Evolutionary conservation across 2,888 invertebrate species (phyloP).

Genomic region (Chrysolina haemoptera): DNA sequence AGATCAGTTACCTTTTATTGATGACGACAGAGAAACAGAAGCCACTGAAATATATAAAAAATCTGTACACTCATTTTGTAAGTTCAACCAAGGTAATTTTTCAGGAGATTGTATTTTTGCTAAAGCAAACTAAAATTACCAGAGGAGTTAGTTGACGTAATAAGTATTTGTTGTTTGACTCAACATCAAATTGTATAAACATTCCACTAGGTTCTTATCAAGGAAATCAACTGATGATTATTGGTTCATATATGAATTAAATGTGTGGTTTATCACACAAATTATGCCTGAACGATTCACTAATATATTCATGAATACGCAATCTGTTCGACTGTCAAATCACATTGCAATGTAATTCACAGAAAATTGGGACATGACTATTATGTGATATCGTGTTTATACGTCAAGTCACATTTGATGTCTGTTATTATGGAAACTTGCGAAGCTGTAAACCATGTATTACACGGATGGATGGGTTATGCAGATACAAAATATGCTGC

Average conservation of each 20-base stretch:
- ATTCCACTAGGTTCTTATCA: not conserved
- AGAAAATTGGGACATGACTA: constrained; percentile 11
- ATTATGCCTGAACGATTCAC: constrained; percentile 13
- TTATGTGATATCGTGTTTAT: constrained; percentile 1
- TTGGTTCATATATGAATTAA: not conserved
- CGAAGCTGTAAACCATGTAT: not conserved
- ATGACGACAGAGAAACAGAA: no score
- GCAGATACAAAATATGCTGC: not conserved
- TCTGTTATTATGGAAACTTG: not conserved
- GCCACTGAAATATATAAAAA: no score
- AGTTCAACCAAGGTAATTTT: no score
- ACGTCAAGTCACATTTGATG: not conserved
- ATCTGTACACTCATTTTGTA: no score
- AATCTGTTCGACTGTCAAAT: constrained; percentile 18
- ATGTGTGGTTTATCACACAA: constrained; percentile 3
- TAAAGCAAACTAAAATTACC: no score
- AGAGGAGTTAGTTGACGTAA: no score
- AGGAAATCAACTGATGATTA: not conserved
- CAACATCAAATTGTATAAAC: no score
- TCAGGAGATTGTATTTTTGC: no score
- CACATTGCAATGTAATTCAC: not conserved
- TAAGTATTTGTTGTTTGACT: no score
- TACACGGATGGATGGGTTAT: not conserved
- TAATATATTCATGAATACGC: constrained; percentile 10
- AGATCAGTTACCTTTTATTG: no score